Evolutionary conservation across 2,797 vertebrate species (phyloP).

Genomic region (Coregonus sp.): DNA sequence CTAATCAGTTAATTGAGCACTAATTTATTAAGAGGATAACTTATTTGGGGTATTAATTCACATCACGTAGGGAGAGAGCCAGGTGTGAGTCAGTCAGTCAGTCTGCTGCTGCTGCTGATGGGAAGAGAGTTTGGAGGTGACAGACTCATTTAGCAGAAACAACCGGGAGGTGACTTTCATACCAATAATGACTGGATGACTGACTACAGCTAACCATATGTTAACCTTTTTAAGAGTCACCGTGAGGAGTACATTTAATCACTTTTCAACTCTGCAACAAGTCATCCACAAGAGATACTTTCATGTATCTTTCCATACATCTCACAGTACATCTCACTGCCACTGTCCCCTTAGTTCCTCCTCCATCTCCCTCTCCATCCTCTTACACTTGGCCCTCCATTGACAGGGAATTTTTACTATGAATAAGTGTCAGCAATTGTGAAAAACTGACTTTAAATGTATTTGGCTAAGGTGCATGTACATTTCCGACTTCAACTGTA

Average conservation of each 20-base stretch:
- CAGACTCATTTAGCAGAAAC: constrained; percentile 40
- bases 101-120: constrained; percentile 45
- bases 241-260: too few relatives aligned
- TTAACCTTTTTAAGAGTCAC: neutral
- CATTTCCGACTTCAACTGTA: too few relatives aligned
- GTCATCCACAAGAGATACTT: too few relatives aligned
- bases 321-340: neutral
- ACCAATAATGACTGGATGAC: constrained; percentile 29
- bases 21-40: constrained; percentile 73
- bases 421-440: too few relatives aligned
- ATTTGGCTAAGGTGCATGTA: too few relatives aligned
- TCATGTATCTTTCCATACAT: too few relatives aligned
- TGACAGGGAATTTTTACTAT: too few relatives aligned
- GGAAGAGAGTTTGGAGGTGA: constrained; percentile 55
- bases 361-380: constrained; percentile 79
- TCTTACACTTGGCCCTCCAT: constrained; percentile 88
- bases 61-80: constrained; percentile 54
- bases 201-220: constrained; percentile 45
- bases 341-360: constrained; percentile 59
- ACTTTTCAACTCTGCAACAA: too few relatives aligned
- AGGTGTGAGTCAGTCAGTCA: constrained; percentile 59
- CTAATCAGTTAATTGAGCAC: constrained; percentile 79
- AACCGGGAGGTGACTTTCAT: constrained; percentile 56
- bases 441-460: too few relatives aligned
- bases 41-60: constrained; percentile 67